phyloP scores from a whole-genome alignment of 2,113 vertebrate species.

The Nibea coibor region DNA sequence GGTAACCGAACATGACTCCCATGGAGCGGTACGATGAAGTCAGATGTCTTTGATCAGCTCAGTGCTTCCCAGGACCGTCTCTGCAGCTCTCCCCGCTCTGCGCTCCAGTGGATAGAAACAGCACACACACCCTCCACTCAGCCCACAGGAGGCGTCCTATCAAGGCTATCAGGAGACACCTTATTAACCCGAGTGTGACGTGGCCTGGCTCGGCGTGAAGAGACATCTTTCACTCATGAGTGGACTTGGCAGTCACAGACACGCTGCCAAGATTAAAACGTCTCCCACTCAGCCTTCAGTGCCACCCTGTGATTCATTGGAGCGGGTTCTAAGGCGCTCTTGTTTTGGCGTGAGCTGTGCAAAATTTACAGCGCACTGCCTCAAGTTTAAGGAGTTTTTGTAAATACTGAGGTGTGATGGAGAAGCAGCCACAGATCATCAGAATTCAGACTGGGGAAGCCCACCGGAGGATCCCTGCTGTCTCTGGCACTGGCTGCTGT shows the following conservation, averaged over 20 bases:
- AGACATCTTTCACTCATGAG: constrained; percentile 43
- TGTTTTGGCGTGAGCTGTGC: constrained; percentile 13
- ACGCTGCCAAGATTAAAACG: constrained; percentile 25
- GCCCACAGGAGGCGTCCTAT: constrained; percentile 25
- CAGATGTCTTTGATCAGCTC: constrained; percentile 63
- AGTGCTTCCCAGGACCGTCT: constrained; percentile 40
- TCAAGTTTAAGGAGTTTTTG: constrained; percentile 2
- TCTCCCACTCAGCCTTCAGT: constrained; percentile 1
- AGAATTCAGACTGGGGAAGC: background rate
- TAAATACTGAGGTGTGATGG: constrained; percentile 17
- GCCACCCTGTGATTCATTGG: constrained; percentile 5
- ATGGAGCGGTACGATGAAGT: constrained; percentile 42
- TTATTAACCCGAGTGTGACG: constrained; percentile 36
- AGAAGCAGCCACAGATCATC: constrained; percentile 7
- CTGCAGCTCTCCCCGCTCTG: constrained; percentile 21
- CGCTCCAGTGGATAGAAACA: constrained; percentile 46
- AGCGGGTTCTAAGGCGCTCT: constrained; percentile 2
- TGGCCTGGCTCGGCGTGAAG: background rate
- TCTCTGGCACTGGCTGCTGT: background rate
- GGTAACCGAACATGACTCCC: constrained; percentile 47
- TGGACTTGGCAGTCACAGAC: constrained; percentile 20
- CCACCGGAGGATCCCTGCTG: background rate
- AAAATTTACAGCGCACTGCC: constrained; percentile 7
- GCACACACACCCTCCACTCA: constrained; percentile 6
- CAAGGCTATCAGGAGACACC: constrained; percentile 39